Evolutionary conservation across 2,113 vertebrate species (phyloP).

Genomic region (Microtus richardsoni): DNA sequence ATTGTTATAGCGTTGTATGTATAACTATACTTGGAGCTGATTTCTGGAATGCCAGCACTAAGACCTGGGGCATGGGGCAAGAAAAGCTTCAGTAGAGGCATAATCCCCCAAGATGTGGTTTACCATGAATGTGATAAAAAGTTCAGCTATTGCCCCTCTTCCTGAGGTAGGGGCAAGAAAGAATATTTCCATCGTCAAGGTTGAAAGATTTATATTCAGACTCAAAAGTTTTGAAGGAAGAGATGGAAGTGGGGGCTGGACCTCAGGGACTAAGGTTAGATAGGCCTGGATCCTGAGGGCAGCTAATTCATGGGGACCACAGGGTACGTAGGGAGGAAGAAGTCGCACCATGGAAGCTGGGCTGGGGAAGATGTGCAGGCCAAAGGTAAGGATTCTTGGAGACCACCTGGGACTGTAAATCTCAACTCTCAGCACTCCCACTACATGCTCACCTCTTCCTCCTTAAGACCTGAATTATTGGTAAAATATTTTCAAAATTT

Average conservation of each 20-base stretch:
- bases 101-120: neutral
- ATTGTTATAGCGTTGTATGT: neutral
- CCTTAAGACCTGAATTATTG: neutral
- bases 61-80: neutral
- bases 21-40: neutral
- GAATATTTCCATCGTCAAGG: neutral
- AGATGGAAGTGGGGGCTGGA: neutral
- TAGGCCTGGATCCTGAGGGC: neutral
- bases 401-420: neutral
- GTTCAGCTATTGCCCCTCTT: conserved; percentile 1
- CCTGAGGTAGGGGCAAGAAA: neutral
- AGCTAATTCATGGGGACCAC: neutral
- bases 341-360: no score
- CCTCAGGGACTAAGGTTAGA: neutral
- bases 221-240: neutral
- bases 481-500: neutral
- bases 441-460: neutral
- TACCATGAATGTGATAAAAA: neutral
- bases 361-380: neutral
- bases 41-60: conserved; percentile 4
- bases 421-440: neutral
- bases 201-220: neutral
- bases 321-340: accelerated
- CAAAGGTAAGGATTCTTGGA: neutral
- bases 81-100: neutral